These are phyloP conservation scores for Sphenopsis melanotis DNA, from an alignment of 2,797 vertebrate species.

Conservation along the genomic window DNA sequence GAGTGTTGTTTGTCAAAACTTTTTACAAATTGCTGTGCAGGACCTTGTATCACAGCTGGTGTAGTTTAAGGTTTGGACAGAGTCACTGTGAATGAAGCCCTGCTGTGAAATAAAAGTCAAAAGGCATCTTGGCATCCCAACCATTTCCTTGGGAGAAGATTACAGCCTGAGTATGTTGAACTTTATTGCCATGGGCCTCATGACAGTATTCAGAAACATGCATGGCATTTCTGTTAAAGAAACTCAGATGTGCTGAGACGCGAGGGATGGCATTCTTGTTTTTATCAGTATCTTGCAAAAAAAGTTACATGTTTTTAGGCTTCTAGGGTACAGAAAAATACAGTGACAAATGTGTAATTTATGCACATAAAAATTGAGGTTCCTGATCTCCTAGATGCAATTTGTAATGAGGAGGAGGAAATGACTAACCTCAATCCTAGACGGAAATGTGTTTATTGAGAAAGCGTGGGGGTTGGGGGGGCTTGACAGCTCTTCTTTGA, in stretches of 20 bases:
- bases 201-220: constrained; percentile 86
- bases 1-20: constrained; percentile 73
- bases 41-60: constrained; percentile 80
- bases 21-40: constrained; percentile 75
- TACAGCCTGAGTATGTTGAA: constrained; percentile 84
- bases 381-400: not conserved
- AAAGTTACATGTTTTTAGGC: not conserved
- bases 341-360: not conserved
- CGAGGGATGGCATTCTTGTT: constrained; percentile 72
- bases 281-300: constrained; percentile 62
- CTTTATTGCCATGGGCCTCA: constrained; percentile 88
- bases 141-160: constrained; percentile 97
- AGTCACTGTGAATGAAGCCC: constrained; percentile 83
- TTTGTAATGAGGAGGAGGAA: not conserved
- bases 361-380: not conserved
- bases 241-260: constrained; percentile 83
- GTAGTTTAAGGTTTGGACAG: constrained; percentile 83
- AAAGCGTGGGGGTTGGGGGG: not conserved
- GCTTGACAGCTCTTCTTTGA: not conserved
- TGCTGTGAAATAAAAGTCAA: constrained; percentile 85
- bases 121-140: constrained; percentile 93
- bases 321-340: constrained; percentile 10
- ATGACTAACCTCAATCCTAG: not conserved
- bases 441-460: not conserved
- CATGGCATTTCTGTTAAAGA: constrained; percentile 83